Conservation (phyloP, 2,113 vertebrate species). For the Chroicocephalus ridibundus region DNA sequence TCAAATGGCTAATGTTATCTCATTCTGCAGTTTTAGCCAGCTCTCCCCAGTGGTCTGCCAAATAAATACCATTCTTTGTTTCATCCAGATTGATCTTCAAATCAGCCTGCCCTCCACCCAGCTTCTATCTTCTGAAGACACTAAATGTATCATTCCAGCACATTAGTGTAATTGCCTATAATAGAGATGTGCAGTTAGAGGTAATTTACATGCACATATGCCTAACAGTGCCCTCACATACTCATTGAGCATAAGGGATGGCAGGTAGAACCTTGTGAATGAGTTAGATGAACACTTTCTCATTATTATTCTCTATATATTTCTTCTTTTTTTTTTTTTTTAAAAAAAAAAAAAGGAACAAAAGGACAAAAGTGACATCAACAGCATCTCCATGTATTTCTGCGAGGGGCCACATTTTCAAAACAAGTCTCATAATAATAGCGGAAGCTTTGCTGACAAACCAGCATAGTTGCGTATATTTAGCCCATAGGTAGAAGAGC, state of each 20-base stretch:
- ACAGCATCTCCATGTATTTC: background rate
- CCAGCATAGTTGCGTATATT: background rate
- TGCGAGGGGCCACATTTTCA: background rate
- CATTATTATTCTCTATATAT: slow-evolving; percentile 37
- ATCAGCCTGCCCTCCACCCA: slow-evolving; percentile 66
- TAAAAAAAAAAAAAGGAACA: background rate
- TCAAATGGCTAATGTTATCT: slow-evolving; percentile 60
- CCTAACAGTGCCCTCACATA: slow-evolving; percentile 62
- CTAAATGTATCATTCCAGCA: slow-evolving; percentile 68
- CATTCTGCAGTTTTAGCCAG: slow-evolving; percentile 51
- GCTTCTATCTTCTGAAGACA: slow-evolving; percentile 64
- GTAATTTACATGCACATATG: slow-evolving; percentile 68
- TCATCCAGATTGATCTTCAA: slow-evolving; percentile 68
- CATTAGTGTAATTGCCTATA: slow-evolving; percentile 69
- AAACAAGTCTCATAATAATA: background rate
- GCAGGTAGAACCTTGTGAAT: slow-evolving; percentile 67
- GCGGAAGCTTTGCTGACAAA: background rate
- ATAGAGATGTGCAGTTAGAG: slow-evolving; percentile 68
- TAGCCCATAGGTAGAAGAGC: background rate
- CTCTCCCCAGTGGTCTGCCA: slow-evolving; percentile 61
- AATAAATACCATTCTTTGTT: slow-evolving; percentile 66
- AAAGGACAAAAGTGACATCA: slow-evolving; percentile 21
- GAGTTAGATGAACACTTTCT: slow-evolving; percentile 49
- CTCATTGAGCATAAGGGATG: slow-evolving; percentile 59
- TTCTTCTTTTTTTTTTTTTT: background rate